Evolutionary conservation across 2,113 vertebrate genomes (phyloP), one percentile per base, ranked within the genome.

Genomic region (Odontesthes bonariensis): DNA sequence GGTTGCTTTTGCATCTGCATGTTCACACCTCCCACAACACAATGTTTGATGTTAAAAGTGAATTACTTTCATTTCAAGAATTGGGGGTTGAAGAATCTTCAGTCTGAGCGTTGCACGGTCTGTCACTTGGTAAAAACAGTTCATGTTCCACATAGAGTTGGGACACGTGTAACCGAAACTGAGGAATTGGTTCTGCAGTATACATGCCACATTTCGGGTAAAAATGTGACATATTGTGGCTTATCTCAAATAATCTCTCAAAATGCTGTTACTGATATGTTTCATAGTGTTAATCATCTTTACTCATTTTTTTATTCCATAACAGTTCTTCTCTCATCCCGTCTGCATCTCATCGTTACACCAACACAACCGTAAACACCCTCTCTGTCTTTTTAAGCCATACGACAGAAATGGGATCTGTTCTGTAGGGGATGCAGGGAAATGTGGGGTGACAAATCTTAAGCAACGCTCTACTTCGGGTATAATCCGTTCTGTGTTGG

Each of bases 31-130:
- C 42, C 23, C 6, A 0, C 22, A n/a, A 67, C 75, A 65, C 5
- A 31, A 72, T 19, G 73, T 52, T 61, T 49, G 57, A 70, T 72
- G 82, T 88, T 56, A 61, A 83, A 38, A 38, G 35, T 38, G 35
- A 38, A 38, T 38, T 1, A 8, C 6, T 38, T 38, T 35, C 35
- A 5, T 35, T 10, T 38, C 35, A 3, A 38, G 35, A 27, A 27
- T 27, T 27, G 3, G 27, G 27, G 1, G 27, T 27, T 27, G 27
- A 27, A 27, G 27, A 27, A 44, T 12, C 12, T 42, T 27, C 27
- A 38, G 35, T 38, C 9, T 42, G 40, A 3, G 40, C 11, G 42
- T 42, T 42, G 40, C 40, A 42, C 3, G 6, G 27, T 27, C 27
- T 27, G 3, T 27, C 27, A 27, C 27, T 27, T 1, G 1, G 27